Evolutionary conservation across 1,140 invertebrate genomes (phyloP), one percentile per base, ranked within the genome.

Genomic region (Leptinotarsa undecemlineata): DNA sequence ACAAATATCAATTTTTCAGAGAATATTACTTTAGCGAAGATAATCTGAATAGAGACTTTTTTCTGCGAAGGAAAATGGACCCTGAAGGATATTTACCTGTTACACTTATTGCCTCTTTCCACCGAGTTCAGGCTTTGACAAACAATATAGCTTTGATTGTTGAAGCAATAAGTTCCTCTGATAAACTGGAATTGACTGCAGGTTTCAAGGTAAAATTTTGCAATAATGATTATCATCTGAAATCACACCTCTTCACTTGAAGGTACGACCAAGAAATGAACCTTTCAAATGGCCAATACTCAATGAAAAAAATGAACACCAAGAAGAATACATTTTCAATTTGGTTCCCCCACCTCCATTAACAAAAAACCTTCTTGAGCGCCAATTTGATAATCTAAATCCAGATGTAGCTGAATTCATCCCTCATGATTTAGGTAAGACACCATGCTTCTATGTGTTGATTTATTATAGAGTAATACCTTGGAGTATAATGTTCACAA

Each of bases 11-110:
- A 11, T 42, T 80, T 79, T 48, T 87, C 57, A 98, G 97, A 85
- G 98, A 99, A 88, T 99, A 99, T 87, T 99, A 99, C 90, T 99
- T 99, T 87, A 98, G 96, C 84, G 93, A 94, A 81, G 97, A 99
- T 81, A 99, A 99, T 88, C 88, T 99, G 68, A 90, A 94, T 79
- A 92, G 95, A 81, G 98, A 99, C 85, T 96, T 98, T 86, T 99
- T 98, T 87, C 88, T 99, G 78, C 90, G 98, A 71, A 91, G 96
- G 75, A 98, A 98, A 90, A 99, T 99, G 98, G 94, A 97, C 82
- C 82, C 90, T 17, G 91, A 98, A 81, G 98, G 98, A 69, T 99
- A 92, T 84, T 90, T 99, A 69, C 95, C 96, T 11, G 90, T 99
- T 21, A 92, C 92, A 74, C 87, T 99, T 61, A 97, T 99, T 68